Percentiles rank a stretch among this genome's conserved stretches.
phyloP scores from a whole-genome alignment of 2,888 invertebrate species.

The Mayetiola destructor region DNA sequence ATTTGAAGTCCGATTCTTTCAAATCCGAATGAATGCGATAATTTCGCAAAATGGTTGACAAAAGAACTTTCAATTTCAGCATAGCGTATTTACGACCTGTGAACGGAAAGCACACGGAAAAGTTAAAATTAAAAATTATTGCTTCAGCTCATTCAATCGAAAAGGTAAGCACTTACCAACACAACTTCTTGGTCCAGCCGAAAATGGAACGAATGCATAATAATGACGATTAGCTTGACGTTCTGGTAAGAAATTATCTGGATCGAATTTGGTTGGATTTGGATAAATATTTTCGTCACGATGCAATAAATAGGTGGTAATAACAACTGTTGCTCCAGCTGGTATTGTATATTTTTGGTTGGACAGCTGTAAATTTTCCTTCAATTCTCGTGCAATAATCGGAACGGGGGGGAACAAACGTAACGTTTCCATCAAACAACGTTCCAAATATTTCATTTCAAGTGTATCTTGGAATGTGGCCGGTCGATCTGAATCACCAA shows the following conservation, averaged over 20 bases:
- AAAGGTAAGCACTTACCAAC: slow-evolving; percentile 62
- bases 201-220: slow-evolving; percentile 69
- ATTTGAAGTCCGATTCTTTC: slow-evolving; percentile 51
- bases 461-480: slow-evolving; percentile 67
- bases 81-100: slow-evolving; percentile 66
- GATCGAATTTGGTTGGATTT: slow-evolving; percentile 63
- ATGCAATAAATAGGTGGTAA: slow-evolving; percentile 54
- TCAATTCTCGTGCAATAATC: slow-evolving; percentile 55
- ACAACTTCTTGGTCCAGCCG: slow-evolving; percentile 68
- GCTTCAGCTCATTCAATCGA: too few relatives aligned
- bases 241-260: slow-evolving; percentile 75
- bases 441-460: slow-evolving; percentile 74
- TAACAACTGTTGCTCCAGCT: slow-evolving; percentile 50
- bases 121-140: too few relatives aligned
- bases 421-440: slow-evolving; percentile 66
- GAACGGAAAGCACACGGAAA: slow-evolving; percentile 13
- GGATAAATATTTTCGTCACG: slow-evolving; percentile 56
- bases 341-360: slow-evolving; percentile 52
- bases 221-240: slow-evolving; percentile 62
- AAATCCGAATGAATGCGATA: slow-evolving; percentile 55
- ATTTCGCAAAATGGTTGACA: slow-evolving; percentile 59
- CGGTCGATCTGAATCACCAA: slow-evolving; percentile 58
- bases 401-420: slow-evolving; percentile 68
- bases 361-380: slow-evolving; percentile 56
- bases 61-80: slow-evolving; percentile 61